These are phyloP conservation scores for Phoxinus dragarum DNA, from an alignment of 2,797 vertebrate genomes.

Conservation along the genomic window DNA sequence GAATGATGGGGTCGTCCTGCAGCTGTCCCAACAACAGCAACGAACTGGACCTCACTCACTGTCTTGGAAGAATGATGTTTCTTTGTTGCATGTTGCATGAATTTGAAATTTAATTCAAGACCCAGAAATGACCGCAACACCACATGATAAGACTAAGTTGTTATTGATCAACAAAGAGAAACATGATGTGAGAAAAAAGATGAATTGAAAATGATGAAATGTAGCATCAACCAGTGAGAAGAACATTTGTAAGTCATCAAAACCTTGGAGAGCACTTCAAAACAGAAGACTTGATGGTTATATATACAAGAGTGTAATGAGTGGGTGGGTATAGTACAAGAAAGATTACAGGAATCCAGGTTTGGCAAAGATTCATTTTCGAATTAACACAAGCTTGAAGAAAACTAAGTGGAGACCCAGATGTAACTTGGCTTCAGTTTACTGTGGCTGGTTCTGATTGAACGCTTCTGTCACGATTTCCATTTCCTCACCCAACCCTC, in stretches of 20 bases:
- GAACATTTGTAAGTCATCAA: conserved; percentile 27
- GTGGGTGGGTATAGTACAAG: not conserved
- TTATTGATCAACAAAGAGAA: not conserved
- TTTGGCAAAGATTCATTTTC: conserved; percentile 10
- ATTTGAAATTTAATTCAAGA: not conserved
- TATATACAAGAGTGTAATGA: conserved; percentile 22
- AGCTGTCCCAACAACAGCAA: conserved; percentile 73
- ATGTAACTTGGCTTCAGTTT: conserved; percentile 51
- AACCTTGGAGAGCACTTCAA: conserved; percentile 7
- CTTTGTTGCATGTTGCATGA: not conserved
- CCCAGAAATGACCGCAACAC: not conserved
- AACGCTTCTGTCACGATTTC: conserved; percentile 40
- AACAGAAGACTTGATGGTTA: conserved; percentile 14
- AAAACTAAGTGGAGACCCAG: conserved; percentile 36
- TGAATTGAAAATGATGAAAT: not conserved
- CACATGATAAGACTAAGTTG: not conserved
- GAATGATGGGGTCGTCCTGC: conserved; percentile 65
- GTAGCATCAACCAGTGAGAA: not conserved
- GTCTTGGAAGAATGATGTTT: not conserved
- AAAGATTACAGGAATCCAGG: conserved; percentile 20
- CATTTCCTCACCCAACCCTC: conserved; percentile 25
- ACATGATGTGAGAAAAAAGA: not conserved
- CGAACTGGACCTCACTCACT: not conserved
- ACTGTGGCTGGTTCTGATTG: conserved; percentile 36
- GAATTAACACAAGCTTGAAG: conserved; percentile 41